A percentile compares a stretch with the other conserved stretches of the same genome.
Evolutionary conservation across 64 coral and sea anemone species (phyloP).

Genomic region (Montipora efflorescens): DNA sequence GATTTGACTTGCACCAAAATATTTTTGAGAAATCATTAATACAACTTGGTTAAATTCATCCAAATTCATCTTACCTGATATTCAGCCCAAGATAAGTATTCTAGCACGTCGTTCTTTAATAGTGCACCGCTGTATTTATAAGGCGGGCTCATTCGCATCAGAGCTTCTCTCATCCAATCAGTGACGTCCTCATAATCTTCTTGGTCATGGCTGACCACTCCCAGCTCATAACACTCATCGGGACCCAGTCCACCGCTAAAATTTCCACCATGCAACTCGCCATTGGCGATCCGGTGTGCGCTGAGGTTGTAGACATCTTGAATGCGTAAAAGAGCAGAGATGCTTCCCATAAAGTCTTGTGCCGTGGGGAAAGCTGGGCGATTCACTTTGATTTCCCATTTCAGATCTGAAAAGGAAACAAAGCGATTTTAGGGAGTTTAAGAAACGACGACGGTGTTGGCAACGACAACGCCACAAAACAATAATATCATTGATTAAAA

Average conservation of each 20-base stretch:
- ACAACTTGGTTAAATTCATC: no score
- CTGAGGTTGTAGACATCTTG: constrained; percentile 92
- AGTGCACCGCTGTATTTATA: constrained; percentile 81
- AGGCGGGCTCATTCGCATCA: constrained; percentile 73
- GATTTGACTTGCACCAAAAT: no score
- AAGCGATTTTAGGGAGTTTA: no score
- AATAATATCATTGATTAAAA: no score
- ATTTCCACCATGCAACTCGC: constrained; percentile 62
- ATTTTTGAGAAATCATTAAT: no score
- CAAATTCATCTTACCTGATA: constrained; percentile 70
- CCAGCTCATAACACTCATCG: constrained; percentile 89
- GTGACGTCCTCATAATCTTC: constrained; percentile 60
- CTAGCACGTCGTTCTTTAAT: constrained; percentile 60
- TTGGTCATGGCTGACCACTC: constrained; percentile 60
- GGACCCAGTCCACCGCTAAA: constrained; percentile 55
- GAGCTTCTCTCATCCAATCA: constrained; percentile 81
- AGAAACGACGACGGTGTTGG: no score
- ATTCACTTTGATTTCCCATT: constrained; percentile 10
- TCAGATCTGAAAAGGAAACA: not conserved
- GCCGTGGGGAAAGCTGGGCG: constrained; percentile 66
- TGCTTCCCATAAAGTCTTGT: constrained; percentile 79
- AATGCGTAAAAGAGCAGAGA: constrained; percentile 83
- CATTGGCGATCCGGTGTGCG: constrained; percentile 68
- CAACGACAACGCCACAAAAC: no score
- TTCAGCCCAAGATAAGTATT: constrained; percentile 94